These are phyloP conservation scores for Coleophora flavipennella DNA, from an alignment of 2,888 invertebrate species.

Conservation along the genomic window DNA sequence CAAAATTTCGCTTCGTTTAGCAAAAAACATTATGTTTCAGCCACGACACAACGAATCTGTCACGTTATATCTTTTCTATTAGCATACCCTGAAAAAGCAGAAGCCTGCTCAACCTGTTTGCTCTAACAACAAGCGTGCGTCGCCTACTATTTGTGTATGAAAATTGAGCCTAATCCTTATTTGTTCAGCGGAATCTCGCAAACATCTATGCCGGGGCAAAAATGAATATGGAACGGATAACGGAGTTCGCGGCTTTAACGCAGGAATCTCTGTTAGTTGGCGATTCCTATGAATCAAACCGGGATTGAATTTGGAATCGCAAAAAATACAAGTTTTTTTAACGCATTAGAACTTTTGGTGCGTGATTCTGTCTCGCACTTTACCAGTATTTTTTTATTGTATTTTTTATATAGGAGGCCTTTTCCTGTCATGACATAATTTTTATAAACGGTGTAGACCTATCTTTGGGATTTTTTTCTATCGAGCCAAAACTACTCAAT, in stretches of 20 bases:
- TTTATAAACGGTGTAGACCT: no score
- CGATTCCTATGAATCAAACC: not conserved
- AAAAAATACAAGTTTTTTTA: no score
- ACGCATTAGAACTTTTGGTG: no score
- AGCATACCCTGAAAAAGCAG: not conserved
- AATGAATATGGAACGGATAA: slow-evolving; percentile 28
- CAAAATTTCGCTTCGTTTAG: not conserved
- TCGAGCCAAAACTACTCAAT: no score
- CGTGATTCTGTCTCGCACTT: no score
- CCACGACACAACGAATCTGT: not conserved
- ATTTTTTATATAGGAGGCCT: no score
- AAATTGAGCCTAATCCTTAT: slow-evolving; percentile 51
- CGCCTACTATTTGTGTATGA: slow-evolving; percentile 46
- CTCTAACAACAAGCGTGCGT: slow-evolving; percentile 16
- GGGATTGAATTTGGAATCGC: not conserved
- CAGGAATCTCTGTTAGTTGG: slow-evolving; percentile 5
- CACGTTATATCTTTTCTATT: not conserved
- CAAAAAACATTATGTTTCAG: not conserved
- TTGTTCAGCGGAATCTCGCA: slow-evolving; percentile 32
- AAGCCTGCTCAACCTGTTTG: slow-evolving; percentile 22
- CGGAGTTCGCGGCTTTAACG: slow-evolving; percentile 14
- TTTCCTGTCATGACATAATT: no score
- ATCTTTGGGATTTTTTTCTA: no score
- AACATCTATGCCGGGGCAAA: slow-evolving; percentile 31
- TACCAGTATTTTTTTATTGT: no score